A percentile compares a stretch with the other conserved stretches of the same genome.
phyloP scores from a whole-genome alignment of 1,140 invertebrate genomes.

The Caenorhabditis tropicalis region DNA sequence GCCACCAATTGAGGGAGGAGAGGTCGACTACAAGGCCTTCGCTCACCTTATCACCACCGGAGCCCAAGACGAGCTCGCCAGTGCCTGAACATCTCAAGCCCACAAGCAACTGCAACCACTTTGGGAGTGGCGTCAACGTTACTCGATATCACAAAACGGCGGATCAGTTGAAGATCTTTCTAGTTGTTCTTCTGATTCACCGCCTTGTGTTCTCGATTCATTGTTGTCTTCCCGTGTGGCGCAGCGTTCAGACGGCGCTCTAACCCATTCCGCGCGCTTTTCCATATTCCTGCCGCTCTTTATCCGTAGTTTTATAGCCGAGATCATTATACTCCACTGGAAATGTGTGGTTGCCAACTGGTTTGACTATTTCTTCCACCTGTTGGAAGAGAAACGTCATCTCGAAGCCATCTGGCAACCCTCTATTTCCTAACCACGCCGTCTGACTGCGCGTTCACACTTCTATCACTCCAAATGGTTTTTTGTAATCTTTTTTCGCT shows the following conservation, averaged over 20 bases:
- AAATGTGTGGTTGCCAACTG: slow-evolving; percentile 34
- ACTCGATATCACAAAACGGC: neutral
- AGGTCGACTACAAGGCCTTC: slow-evolving; percentile 71
- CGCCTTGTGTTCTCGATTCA: neutral
- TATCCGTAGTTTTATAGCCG: slow-evolving; percentile 11
- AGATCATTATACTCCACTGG: slow-evolving; percentile 17
- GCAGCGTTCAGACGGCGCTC: slow-evolving; percentile 46
- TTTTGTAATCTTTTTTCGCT: neutral
- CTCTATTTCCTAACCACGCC: slow-evolving; percentile 33
- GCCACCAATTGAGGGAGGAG: slow-evolving; percentile 69
- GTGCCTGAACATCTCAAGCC: slow-evolving; percentile 62
- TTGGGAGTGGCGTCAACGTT: slow-evolving; percentile 46
- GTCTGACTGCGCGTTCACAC: slow-evolving; percentile 39
- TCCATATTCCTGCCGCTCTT: neutral
- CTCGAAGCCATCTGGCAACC: slow-evolving; percentile 38
- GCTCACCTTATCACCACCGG: slow-evolving; percentile 72
- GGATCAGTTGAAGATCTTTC: neutral
- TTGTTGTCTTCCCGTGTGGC: slow-evolving; percentile 34
- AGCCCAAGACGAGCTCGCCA: slow-evolving; percentile 71
- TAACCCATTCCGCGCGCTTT: slow-evolving; percentile 45
- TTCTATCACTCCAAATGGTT: slow-evolving; percentile 42
- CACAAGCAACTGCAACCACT: slow-evolving; percentile 54
- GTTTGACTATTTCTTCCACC: slow-evolving; percentile 33
- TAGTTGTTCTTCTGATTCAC: neutral
- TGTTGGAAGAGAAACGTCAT: slow-evolving; percentile 1